Evolutionary conservation across 2,113 vertebrate species (phyloP), one percentile per base, ranked within the genome.

Genomic region (Gobius niger): DNA sequence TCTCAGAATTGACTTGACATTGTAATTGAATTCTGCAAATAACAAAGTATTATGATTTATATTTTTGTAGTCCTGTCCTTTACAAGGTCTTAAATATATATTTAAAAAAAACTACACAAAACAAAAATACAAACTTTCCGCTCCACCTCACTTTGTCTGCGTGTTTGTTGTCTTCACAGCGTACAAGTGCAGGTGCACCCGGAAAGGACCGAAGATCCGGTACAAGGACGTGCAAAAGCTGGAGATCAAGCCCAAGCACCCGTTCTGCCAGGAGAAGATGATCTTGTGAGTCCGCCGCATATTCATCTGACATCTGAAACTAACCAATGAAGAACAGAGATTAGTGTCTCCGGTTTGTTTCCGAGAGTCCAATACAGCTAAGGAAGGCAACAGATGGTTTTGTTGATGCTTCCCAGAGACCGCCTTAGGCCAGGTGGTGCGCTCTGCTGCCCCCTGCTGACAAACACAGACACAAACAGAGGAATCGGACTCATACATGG

Each of bases 141-240:
- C 15, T 62, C 41, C 40, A 18, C n/a, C 16, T 63, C 16, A 63
- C 42, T 19, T 24, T 64, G 40, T 66, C 65, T 40, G 24, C 24
- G 9, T 24, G 7, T 57, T 12, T 57, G 24, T 57, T 78, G 70
- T 53, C 60, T 75, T 85, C 14, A 16, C 90, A 99, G 97, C 95
- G 5, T 98, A 97, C 81, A 99, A 99, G 90, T 99, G 98, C 92
- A 95, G 96, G 69, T 99, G 98, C 75, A 97, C 95, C 59, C 93
- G 98, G 59, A 99, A 99, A 92, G 96, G 96, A 47, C 98, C 98
- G 51, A 99, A 99, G 92, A 99, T 99, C 83, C 90, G 96, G 66
- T 99, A 96, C 86, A 97, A 96, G 88, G 96, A 98, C 0, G 96
- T 99, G 2, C 94, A 98, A 89, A 99, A 98, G 89, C 92, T 99